Evolutionary conservation across 2,113 vertebrate genomes (phyloP), one percentile per base, ranked within the genome.

Genomic region (Catagonus wagneri): DNA sequence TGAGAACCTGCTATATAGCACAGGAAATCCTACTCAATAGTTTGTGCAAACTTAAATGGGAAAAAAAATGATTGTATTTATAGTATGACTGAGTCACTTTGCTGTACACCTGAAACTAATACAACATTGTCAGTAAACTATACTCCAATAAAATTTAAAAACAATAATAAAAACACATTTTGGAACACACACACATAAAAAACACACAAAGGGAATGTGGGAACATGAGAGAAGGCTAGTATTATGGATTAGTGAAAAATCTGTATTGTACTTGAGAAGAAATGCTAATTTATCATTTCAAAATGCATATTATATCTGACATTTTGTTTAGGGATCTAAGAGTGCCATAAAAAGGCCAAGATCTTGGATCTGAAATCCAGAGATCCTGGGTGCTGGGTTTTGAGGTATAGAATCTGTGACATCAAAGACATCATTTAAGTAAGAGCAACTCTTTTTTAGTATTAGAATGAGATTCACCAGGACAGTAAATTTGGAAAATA

Each of bases 221-320:
- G 32, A 93, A 32, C 29, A 4, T 54, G 34, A 56, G 69, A 84
- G 15, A 83, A 89, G 32, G 32, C 20, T 65, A 23, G 27, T 10
- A 63, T 79, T 76, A 61, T 9, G 8, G 76, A 88, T 11, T 11
- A 68, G 44, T 90, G 25, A 94, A 88, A 89, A 92, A 1, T 58
- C 8, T 61, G 58, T 90, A 50, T 50, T 92, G 36, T 20, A 60
- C 39, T 86, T 94, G 25, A 83, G 78, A 89, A 89, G 27, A 27
- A 89, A 89, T 66, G 22, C 29, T 36, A 34, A 71, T 54, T 93
- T 74, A 79, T 36, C 56, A 92, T 78, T 90, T 95, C 32, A 79
- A 60, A 94, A 66, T 79, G 19, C 19, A 34, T 95, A 50, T 5
- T 10, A 14, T n/a, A 11, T 61, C 79, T 81, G 65, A 76, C 2